Base-by-base conservation (phyloP, 2,797 vertebrate species). In the Sebastes hopkinsi region DNA sequence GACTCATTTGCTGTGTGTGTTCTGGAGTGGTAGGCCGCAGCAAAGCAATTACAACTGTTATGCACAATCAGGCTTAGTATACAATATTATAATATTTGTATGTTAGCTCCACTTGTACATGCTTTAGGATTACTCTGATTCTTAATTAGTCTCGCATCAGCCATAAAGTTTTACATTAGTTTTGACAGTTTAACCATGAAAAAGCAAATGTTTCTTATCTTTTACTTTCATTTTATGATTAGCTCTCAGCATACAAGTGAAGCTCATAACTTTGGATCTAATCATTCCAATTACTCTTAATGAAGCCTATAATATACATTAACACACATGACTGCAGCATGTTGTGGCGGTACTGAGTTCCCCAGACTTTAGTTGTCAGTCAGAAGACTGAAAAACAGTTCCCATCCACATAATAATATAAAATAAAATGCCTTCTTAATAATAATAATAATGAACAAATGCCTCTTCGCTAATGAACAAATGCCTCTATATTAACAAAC, bases 231-330 rank as follows among this genome's bases (percentile, higher is more conserved):
- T 54, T 30, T 66, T 29, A 27, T 25, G 10, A 50, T 61, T 23
- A 27, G 61, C 34, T 67, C 18, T 22, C 10, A 6, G 38, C 22
- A 22, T 34, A 4, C 23, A 72, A 59, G 11, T 61, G 36, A 61
- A 66, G 30, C 23, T 30, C 42, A 23, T 50, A 56, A 62, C 42
- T 62, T 2, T 61, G 16, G 1, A n/a, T 67, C 9, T 32, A 69
- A 78, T 78, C 3, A 30, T 14, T 74, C n/a, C 30, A 30, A 27
- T 75, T 62, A 46, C 34, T 66, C 76, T 67, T 65, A 72, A 84
- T 55, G 11, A 83, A 10, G 27, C 14, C 25, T 6, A 32, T 2
- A 59, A 23, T 25, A 14, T 54, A 29, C 64, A 79, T 2, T 18
- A 62, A 25, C 25, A 67, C 38, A 79, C 34, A 55, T 9, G 1